Percentiles rank a stretch among this genome's conserved stretches.
These are phyloP conservation scores for Trichomycterus rosablanca DNA, from an alignment of 2,113 vertebrate genomes.

Conservation along the genomic window DNA sequence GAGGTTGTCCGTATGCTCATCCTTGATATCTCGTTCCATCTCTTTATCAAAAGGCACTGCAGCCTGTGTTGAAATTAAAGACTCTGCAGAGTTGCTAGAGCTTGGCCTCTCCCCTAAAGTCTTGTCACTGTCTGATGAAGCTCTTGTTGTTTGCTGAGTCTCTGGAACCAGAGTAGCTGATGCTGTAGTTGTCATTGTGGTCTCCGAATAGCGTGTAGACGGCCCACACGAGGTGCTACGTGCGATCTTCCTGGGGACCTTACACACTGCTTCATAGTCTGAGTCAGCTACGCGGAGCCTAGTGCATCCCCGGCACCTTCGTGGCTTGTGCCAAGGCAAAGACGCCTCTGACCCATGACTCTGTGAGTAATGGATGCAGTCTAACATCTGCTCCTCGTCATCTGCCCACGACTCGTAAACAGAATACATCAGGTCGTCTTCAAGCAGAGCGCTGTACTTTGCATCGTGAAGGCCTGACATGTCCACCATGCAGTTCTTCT, in stretches of 20 bases:
- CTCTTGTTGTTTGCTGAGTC: slow-evolving; percentile 50
- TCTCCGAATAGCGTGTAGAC: slow-evolving; percentile 77
- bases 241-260: slow-evolving; percentile 83
- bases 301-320: slow-evolving; percentile 75
- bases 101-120: slow-evolving; percentile 76
- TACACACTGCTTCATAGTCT: slow-evolving; percentile 91
- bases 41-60: slow-evolving; percentile 60
- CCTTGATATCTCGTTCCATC: slow-evolving; percentile 54
- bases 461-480: slow-evolving; percentile 75
- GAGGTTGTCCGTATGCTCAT: slow-evolving; percentile 67
- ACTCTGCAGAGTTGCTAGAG: slow-evolving; percentile 77
- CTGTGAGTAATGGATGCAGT: slow-evolving; percentile 57
- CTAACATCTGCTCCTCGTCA: slow-evolving; percentile 64
- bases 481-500: slow-evolving; percentile 69
- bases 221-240: slow-evolving; percentile 77
- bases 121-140: slow-evolving; percentile 63
- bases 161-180: slow-evolving; percentile 63
- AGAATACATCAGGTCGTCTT: slow-evolving; percentile 86
- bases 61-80: slow-evolving; percentile 71
- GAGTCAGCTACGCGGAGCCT: slow-evolving; percentile 80
- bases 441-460: slow-evolving; percentile 80
- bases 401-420: slow-evolving; percentile 90
- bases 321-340: not conserved
- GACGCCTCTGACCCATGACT: slow-evolving; percentile 46
- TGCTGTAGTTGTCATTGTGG: slow-evolving; percentile 41